Base-by-base conservation (phyloP, 2,113 vertebrate species). In the Calonectris borealis region DNA sequence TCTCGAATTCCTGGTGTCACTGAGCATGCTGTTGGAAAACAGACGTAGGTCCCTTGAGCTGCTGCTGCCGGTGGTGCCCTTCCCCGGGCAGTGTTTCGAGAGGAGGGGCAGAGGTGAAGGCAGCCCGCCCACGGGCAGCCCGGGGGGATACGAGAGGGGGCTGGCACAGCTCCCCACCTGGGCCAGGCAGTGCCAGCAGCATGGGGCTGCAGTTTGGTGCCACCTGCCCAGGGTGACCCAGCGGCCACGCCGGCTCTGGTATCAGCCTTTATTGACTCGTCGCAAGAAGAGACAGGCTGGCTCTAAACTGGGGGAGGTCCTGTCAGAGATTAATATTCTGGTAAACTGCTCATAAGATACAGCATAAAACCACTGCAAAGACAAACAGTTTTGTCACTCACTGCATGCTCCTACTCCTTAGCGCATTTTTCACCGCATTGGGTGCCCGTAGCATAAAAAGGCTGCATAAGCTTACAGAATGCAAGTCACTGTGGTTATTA, bases 361-460 rank as follows among this genome's bases (percentile, higher is more conserved):
- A 61, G 36, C 1, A 0, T 34, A 54, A 92, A 94, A n/a, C 10
- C 70, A 40, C 36, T 27, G 25, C 44, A 44, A 70, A 92, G n/a
- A 38, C 76, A 68, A 65, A 32, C 2, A 27, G 9, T 22, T 29
- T 54, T 71, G 58, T 54, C 46, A 49, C 14, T 40, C 64, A 17
- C 48, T 55, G n/a, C 57, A 5, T 26, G 24, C 12, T 19, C 20
- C 18, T 25, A n/a, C 34, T 52, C 32, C 76, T 48, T 10, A 40
- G 57, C 0, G 0, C 0, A 0, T 46, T 38, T 66, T 72, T 34
- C 0, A 2, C 16, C 0, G 0, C 21, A 11, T 26, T 4, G 31
- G 18, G 11, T 71, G 31, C 19, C 64, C 16, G 5, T 9, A 82
- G 31, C 40, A n/a, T 42, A 32, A 61, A 65, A 49, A 49, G 19